phyloP scores from a whole-genome alignment of 1,140 invertebrate genomes.

The Monochamus saltuarius region DNA sequence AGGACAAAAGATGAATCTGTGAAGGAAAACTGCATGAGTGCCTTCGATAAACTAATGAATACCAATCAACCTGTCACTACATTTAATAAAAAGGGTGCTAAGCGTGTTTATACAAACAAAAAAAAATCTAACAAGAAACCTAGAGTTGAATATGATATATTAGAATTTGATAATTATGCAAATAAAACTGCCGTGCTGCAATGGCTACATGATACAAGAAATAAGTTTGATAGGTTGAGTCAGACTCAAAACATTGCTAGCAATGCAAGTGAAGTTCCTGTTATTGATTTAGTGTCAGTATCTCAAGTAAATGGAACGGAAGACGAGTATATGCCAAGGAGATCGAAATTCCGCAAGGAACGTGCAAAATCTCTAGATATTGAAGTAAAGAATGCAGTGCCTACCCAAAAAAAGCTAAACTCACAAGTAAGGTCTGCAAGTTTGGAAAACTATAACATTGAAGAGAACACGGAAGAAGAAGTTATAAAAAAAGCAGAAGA shows the following conservation, averaged over 20 bases:
- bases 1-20: not conserved
- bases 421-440: slow-evolving; percentile 4
- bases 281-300: slow-evolving; percentile 24
- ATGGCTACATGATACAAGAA: slow-evolving; percentile 20
- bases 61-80: not conserved
- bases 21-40: not conserved
- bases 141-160: slow-evolving; percentile 1
- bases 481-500: slow-evolving; percentile 15
- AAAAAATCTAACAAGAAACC: slow-evolving; percentile 2
- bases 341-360: not conserved
- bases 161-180: slow-evolving; percentile 21
- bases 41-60: slow-evolving; percentile 15
- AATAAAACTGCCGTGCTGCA: slow-evolving; percentile 10
- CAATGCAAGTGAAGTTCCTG: not conserved
- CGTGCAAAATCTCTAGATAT: slow-evolving; percentile 27
- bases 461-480: slow-evolving; percentile 21
- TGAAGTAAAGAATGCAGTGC: slow-evolving; percentile 11
- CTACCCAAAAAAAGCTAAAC: slow-evolving; percentile 7
- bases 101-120: slow-evolving; percentile 11
- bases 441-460: slow-evolving; percentile 18
- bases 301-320: slow-evolving; percentile 24
- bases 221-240: slow-evolving; percentile 26
- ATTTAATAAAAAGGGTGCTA: slow-evolving; percentile 15
- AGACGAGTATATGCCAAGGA: slow-evolving; percentile 9
- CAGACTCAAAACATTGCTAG: slow-evolving; percentile 22